phyloP scores from a whole-genome alignment of 1,140 invertebrate species.

The Cyrtorhinus lividipennis region DNA sequence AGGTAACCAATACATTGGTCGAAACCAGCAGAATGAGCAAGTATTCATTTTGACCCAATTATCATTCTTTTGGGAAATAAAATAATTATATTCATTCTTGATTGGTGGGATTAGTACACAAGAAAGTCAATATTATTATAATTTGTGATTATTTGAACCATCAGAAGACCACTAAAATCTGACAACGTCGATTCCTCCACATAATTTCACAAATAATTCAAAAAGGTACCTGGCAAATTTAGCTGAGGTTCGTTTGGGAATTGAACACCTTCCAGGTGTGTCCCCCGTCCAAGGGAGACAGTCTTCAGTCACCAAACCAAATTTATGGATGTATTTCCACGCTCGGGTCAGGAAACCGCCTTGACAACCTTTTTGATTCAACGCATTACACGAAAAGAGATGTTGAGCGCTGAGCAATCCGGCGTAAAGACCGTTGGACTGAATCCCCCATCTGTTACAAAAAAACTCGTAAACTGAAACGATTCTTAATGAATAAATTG shows the following conservation, averaged over 20 bases:
- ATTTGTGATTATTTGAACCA: too few species aligned
- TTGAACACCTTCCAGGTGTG: conserved; percentile 36
- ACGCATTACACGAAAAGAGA: conserved; percentile 67
- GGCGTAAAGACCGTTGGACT: conserved; percentile 58
- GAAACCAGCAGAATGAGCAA: too few species aligned
- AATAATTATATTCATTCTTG: too few species aligned
- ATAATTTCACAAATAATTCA: background rate
- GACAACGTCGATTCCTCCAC: too few species aligned
- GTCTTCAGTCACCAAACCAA: conserved; percentile 57
- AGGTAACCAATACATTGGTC: too few species aligned
- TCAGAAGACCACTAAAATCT: too few species aligned
- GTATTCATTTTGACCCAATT: too few species aligned
- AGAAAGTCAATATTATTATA: too few species aligned
- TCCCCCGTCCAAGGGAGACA: conserved; percentile 67
- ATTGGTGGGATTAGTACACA: too few species aligned
- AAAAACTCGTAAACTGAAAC: too few species aligned
- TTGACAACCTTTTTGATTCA: conserved; percentile 59
- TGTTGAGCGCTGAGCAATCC: conserved; percentile 65
- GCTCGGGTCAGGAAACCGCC: conserved; percentile 81
- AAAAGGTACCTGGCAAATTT: background rate
- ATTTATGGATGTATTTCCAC: conserved; percentile 71
- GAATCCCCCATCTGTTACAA: conserved; percentile 53
- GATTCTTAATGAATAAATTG: too few species aligned
- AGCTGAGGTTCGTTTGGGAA: conserved; percentile 29
- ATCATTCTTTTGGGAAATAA: too few species aligned